Percentiles rank a stretch among this genome's conserved stretches.
phyloP scores from a whole-genome alignment of 2,113 vertebrate genomes.

The Mirounga angustirostris region DNA sequence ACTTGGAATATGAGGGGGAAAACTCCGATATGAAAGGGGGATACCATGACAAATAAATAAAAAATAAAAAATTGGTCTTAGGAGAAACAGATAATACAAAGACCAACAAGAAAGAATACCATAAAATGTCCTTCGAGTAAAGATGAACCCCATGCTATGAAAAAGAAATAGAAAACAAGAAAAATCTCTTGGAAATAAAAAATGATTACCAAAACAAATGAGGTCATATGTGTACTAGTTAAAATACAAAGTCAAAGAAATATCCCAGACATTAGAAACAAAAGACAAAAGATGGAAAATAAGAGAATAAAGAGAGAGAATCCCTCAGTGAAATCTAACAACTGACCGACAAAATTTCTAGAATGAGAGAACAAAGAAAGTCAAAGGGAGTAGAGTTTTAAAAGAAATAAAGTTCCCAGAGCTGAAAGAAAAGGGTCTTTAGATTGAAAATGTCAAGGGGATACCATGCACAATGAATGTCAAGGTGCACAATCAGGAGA shows the following conservation, averaged over 20 bases:
- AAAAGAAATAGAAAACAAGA: not conserved
- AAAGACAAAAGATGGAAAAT: not conserved
- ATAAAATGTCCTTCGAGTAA: not conserved
- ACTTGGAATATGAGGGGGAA: not conserved
- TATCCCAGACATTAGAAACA: not conserved
- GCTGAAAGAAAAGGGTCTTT: not conserved
- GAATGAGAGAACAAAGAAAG: not conserved
- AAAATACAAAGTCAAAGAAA: not conserved
- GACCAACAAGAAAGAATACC: not conserved
- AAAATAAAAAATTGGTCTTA: not conserved
- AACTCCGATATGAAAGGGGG: not conserved
- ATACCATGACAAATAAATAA: not conserved
- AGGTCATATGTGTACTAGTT: not conserved
- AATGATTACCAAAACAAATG: not conserved
- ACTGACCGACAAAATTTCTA: not conserved
- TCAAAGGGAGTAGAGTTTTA: not conserved
- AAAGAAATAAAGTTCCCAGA: conserved; percentile 34
- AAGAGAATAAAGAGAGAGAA: not conserved
- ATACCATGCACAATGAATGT: not conserved
- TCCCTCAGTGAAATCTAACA: not conserved
- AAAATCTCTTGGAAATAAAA: not conserved
- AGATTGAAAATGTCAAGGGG: not conserved
- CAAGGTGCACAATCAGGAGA: not conserved
- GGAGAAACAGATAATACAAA: not conserved
- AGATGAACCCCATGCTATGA: not conserved